phyloP scores from a whole-genome alignment of 1,140 invertebrate species.

The Tigriopus japonicus region DNA sequence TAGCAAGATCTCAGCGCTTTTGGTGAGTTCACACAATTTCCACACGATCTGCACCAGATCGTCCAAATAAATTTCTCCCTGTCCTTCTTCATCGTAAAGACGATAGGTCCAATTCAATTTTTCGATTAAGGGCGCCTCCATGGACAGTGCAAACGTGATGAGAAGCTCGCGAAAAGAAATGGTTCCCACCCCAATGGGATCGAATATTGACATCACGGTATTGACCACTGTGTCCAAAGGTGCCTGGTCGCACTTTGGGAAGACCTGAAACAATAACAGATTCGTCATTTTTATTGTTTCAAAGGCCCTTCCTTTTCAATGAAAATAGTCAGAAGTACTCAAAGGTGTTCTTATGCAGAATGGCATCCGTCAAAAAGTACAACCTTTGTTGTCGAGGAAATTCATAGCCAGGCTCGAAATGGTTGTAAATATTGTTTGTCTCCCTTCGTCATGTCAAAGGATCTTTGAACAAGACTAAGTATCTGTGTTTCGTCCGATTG shows the following conservation, averaged over 20 bases:
- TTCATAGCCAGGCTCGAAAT: neutral
- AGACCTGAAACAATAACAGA: neutral
- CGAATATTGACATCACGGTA: neutral
- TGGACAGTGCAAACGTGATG: neutral
- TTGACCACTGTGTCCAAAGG: neutral
- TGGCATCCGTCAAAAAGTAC: neutral
- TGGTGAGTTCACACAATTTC: neutral
- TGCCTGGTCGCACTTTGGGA: neutral
- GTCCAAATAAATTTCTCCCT: neutral
- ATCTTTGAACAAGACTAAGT: no score
- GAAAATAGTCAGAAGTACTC: neutral
- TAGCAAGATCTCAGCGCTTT: neutral
- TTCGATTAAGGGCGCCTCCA: neutral
- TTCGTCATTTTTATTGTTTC: neutral
- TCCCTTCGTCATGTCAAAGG: no score
- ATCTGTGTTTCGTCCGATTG: no score
- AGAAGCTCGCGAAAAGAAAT: neutral
- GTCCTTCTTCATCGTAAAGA: neutral
- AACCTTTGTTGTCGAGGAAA: neutral
- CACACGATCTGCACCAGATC: neutral
- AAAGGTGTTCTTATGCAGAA: neutral
- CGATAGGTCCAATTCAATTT: neutral
- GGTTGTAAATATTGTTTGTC: no score
- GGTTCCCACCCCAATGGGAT: neutral
- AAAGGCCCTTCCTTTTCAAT: neutral